A percentile compares a stretch with the other conserved stretches of the same genome.
Evolutionary conservation across 2,797 vertebrate genomes (phyloP).

Genomic region (Limosa lapponica): DNA sequence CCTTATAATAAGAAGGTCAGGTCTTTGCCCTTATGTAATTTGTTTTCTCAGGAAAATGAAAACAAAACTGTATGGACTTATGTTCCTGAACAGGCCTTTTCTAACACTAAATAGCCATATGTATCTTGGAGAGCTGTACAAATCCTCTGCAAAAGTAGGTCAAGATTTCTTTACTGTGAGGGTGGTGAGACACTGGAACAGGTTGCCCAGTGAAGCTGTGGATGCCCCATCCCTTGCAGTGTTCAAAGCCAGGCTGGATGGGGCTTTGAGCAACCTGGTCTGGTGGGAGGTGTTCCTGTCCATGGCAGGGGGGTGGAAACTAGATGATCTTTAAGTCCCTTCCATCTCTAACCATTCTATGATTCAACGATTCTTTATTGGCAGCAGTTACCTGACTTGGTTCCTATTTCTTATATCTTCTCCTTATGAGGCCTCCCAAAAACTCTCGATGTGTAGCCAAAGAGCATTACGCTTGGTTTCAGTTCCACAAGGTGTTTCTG

Average conservation of each 20-base stretch:
- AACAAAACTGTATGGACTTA: accelerated
- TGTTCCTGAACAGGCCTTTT: background rate
- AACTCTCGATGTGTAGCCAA: background rate
- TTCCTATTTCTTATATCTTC: background rate
- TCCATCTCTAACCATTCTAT: background rate
- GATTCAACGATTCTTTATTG: background rate
- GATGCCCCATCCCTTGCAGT: background rate
- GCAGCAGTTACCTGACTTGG: too few relatives aligned
- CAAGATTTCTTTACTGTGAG: background rate
- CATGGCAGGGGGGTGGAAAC: background rate
- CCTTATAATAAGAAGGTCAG: background rate
- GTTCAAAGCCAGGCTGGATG: background rate
- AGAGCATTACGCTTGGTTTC: background rate
- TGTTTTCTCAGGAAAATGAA: background rate
- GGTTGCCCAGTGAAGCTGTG: background rate
- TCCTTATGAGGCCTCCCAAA: background rate
- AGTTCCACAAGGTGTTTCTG: background rate
- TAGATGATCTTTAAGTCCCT: background rate
- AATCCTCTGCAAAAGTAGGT: background rate
- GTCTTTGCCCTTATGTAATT: accelerated
- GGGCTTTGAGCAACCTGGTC: background rate
- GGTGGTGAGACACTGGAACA: background rate
- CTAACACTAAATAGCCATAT: accelerated
- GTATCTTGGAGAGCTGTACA: background rate
- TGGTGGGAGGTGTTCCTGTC: background rate